phyloP scores from a whole-genome alignment of 2,888 invertebrate species.

The Eristalis intricaria region DNA sequence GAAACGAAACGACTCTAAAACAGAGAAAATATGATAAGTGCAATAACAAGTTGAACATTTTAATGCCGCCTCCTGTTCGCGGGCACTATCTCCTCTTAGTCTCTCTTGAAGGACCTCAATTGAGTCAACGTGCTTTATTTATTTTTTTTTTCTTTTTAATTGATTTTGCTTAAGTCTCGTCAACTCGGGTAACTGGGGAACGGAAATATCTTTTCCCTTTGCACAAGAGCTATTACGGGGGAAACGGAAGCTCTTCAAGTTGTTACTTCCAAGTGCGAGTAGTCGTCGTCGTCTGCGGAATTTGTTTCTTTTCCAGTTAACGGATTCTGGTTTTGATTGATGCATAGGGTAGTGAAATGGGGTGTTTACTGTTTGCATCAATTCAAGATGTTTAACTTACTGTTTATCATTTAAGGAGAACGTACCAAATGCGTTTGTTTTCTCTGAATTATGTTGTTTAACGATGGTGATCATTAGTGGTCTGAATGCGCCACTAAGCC shows the following conservation, averaged over 20 bases:
- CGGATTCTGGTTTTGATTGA: background rate
- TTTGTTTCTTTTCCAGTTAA: background rate
- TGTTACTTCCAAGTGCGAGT: background rate
- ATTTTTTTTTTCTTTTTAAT: background rate
- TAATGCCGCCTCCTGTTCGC: background rate
- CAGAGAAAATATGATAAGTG: background rate
- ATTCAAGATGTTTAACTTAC: background rate
- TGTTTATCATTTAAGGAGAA: too few species aligned
- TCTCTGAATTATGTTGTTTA: too few species aligned
- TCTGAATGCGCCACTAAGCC: too few species aligned
- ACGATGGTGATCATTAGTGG: too few species aligned
- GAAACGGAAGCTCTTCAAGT: background rate
- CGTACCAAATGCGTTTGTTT: background rate
- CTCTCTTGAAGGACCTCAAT: background rate
- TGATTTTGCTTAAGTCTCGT: background rate
- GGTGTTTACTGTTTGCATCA: background rate
- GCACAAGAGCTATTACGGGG: background rate
- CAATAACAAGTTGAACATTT: background rate
- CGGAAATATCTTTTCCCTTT: background rate
- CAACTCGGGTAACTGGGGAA: background rate
- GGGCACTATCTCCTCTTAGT: background rate
- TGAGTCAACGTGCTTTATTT: slow-evolving; percentile 3
- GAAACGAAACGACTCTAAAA: background rate
- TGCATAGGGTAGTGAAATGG: background rate
- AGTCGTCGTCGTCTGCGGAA: background rate